Evolutionary conservation across 2,888 invertebrate genomes (phyloP), one percentile per base, ranked within the genome.

Genomic region (Vesta saturnalis): DNA sequence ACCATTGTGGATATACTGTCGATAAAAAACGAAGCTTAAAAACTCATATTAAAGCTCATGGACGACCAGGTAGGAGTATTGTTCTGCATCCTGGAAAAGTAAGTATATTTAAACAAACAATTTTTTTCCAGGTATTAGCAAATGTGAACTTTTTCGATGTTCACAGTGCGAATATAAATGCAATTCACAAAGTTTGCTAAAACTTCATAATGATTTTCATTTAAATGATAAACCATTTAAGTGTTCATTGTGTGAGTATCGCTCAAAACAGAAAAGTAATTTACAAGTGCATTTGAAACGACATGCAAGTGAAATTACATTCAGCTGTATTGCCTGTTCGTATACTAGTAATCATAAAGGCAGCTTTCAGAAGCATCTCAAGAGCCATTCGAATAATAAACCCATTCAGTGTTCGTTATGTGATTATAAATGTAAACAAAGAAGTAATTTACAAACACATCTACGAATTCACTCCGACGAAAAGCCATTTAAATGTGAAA

Each of bases 381-480:
- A 39, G n/a, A 39, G 19, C 3, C 64, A 64, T 22, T 46, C 46
- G 10, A 19, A 43, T 5, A 22, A 57, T 10, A 64, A 59, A 18
- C 22, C 59, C 2, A 35, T 47, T 49, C 19, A 52, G 35, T 64
- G 64, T 22, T 39, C 49, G 14, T 19, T 60, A 2, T 65, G 65
- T 14, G 43, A 55, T 23, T 60, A 54, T 8, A 54, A 60, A 4
- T 54, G 16, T 14, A 30, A 57, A 15, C 49, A 49, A 14, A 47
- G 22, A 14, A n/a, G 46, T 16, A 49, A 21, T 14, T 22, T 61
- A 14, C 14, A 10, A 19, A n/a, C 16, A n/a, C 63, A 63, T 18
- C n/a, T 15, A 10, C 54, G 55, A 57, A 30, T 15, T 43, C 61
- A 62, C 16, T 23, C 58, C 15, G 39, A 18, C 22, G 58, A 23